A percentile compares a stretch with the other conserved stretches of the same genome.
Conservation (phyloP, 1,140 invertebrate species). For the Plodia interpunctella region DNA sequence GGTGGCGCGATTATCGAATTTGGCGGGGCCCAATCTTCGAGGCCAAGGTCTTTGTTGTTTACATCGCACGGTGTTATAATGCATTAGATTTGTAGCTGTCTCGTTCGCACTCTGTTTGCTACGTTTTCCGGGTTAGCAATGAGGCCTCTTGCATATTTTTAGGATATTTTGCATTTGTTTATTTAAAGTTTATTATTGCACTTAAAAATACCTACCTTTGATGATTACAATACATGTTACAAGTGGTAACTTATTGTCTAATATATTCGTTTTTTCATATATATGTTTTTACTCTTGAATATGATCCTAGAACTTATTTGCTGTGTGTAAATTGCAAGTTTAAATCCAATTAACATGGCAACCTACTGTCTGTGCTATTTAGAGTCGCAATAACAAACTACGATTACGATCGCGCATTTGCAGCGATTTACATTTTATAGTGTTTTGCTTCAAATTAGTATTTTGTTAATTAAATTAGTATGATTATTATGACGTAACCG, state of each 20-base stretch:
- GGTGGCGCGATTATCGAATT: slow-evolving; percentile 68
- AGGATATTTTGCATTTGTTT: no score
- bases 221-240: no score
- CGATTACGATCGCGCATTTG: slow-evolving; percentile 35
- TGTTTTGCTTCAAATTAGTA: slow-evolving; percentile 29
- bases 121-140: slow-evolving; percentile 15
- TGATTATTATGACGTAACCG: background rate
- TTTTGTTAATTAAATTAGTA: slow-evolving; percentile 38
- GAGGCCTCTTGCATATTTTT: background rate
- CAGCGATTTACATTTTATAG: slow-evolving; percentile 47
- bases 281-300: no score
- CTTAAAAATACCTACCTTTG: no score
- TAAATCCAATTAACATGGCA: no score
- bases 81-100: slow-evolving; percentile 28
- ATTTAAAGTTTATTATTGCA: no score
- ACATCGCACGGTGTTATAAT: slow-evolving; percentile 39
- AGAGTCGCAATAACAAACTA: slow-evolving; percentile 18
- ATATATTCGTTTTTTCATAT: no score
- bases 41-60: slow-evolving; percentile 70
- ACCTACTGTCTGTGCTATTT: background rate
- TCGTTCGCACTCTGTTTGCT: slow-evolving; percentile 5
- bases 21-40: slow-evolving; percentile 67
- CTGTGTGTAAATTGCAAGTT: no score
- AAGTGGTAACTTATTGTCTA: no score
- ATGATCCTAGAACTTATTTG: no score